Evolutionary conservation across 2,797 vertebrate genomes (phyloP), one percentile per base, ranked within the genome.

Genomic region (Enteromius unitaeniatus): DNA sequence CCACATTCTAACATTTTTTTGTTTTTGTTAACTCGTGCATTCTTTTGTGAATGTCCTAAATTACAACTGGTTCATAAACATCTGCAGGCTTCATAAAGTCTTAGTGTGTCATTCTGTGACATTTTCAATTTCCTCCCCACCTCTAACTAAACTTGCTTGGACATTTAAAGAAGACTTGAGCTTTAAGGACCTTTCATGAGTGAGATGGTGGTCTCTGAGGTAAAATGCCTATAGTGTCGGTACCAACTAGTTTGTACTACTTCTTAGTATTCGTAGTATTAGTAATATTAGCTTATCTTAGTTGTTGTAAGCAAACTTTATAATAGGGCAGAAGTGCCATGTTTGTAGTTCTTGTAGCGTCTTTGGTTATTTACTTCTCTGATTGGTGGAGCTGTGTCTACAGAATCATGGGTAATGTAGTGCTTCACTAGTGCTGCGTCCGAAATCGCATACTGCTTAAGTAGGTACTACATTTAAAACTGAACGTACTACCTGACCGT

Each of bases 131-230:
- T 91, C 86, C 87, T 91, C 88, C 82, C 85, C 78, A 64, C 72
- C 67, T 53, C 86, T 74, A 23, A 72, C n/a, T 67, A 75, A 85
- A 80, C 53, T 80, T 58, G 23, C 51, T 84, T 86, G 85, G 88
- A 90, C 91, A 92, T 92, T 87, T 89, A 87, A 90, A 91, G 92
- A 95, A 94, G 91, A 81, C 74, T 79, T 95, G 90, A 94, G 58
- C 87, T 92, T 92, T 88, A 86, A 83, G 86, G 87, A 37, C 77
- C 79, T 86, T 87, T 82, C 93, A 94, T 95, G 90, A 94, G 94
- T 95, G 88, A 86, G 78, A 40, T 65, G 58, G 85, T 69, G 70
- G 62, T 81, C 51, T 79, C 77, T 49, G 84, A 84, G 72, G 70
- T 64, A 62, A 79, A 31, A 64, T 34, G 75, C 26, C 53, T 74